Base-by-base conservation (phyloP, 2,888 invertebrate genomes). In the Mesoligia furuncula region DNA sequence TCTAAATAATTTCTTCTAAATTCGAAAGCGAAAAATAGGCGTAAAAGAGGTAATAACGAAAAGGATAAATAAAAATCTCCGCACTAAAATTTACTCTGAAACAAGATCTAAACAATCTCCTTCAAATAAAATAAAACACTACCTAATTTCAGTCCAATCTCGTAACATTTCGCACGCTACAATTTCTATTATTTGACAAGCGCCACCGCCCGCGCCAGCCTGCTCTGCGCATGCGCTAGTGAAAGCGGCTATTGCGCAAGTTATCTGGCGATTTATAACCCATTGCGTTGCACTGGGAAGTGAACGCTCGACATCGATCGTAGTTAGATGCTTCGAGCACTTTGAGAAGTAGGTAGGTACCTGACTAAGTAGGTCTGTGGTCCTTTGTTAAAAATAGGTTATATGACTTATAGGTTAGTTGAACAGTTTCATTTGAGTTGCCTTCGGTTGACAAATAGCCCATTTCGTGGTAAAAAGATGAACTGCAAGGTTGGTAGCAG, bases 221-320 rank as follows among this genome's bases (percentile, higher is more conserved):
- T 15, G 61, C 61, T 51, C 42, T 57, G 74, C 59, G 78, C 66
- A 24, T 24, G 73, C 59, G 62, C 65, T 54, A 77, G 88, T 82
- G 87, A 88, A 88, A 88, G 87, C 65, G 59, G 64, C 17, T 27
- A 45, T 88, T 88, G 74, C 82, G 86, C 80, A 88, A 87, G 57
- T 62, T 77, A 86, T 80, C 77, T 77, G 54, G 75, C 64, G 77
- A 80, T 85, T 87, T 81, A 83, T 73, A 78, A 77, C 61, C 65
- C 42, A 87, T 85, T 87, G 84, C 87, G 69, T 67, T 75, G 20
- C 70, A 79, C 62, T 65, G 70, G 79, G 83, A 87, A 87, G 77
- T 81, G 61, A 31, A 57, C 57, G 69, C 39, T 73, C 77, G 83
- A 78, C 77, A 78, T 83, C 74, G 68, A 85, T 79, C 72, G 31